Evolutionary conservation across 2,797 vertebrate species (phyloP).

Genomic region (Gymnothorax reevesii): DNA sequence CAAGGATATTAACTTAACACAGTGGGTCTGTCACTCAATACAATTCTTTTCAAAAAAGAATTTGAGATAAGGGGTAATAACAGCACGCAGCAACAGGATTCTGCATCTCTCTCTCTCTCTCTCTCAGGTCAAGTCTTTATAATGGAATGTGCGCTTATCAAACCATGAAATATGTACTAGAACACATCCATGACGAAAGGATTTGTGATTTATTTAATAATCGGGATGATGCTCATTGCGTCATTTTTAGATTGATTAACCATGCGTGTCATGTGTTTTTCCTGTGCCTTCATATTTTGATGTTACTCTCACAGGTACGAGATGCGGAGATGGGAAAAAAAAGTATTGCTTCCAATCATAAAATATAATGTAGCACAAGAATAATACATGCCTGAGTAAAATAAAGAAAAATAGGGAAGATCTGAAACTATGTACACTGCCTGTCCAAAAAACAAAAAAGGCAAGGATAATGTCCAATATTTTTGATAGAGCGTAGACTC

Average conservation of each 20-base stretch:
- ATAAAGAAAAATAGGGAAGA: not conserved
- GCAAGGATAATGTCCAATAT: too few species aligned
- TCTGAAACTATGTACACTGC: too few species aligned
- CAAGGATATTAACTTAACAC: slow-evolving; percentile 13
- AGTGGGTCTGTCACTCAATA: not conserved
- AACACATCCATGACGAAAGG: not conserved
- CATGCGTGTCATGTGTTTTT: not conserved
- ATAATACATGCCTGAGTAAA: not conserved
- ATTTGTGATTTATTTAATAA: slow-evolving; percentile 5
- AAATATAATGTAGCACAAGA: not conserved
- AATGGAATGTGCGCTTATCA: not conserved
- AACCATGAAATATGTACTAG: not conserved
- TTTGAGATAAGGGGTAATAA: not conserved
- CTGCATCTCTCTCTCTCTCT: not conserved
- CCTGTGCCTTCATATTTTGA: not conserved
- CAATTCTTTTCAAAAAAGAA: not conserved
- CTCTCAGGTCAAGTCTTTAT: not conserved
- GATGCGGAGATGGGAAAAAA: not conserved
- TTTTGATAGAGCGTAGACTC: too few species aligned
- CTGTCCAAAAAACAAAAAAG: too few species aligned
- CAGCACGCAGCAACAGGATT: not conserved
- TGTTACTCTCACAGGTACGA: not conserved
- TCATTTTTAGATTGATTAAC: not conserved
- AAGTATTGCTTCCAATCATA: not conserved
- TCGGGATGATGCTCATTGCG: not conserved